phyloP scores from a whole-genome alignment of 2,888 invertebrate species.

The Acronicta psi region DNA sequence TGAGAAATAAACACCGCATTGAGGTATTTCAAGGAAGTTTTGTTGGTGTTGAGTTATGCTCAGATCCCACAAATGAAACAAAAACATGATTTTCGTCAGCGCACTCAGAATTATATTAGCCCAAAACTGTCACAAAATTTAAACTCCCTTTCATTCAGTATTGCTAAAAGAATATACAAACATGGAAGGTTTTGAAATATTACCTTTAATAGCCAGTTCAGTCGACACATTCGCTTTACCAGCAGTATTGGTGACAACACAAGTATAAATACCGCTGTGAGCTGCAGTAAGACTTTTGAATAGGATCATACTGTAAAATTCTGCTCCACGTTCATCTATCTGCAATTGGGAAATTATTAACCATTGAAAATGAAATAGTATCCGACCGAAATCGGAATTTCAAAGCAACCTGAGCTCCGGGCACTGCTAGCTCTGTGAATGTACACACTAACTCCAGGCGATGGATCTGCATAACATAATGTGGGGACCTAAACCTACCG shows the following conservation, averaged over 20 bases:
- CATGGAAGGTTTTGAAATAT: constrained; percentile 16
- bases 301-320: constrained; percentile 92
- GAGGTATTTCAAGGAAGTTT: no score
- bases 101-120: no score
- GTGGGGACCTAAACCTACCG: no score
- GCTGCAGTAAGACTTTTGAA: constrained; percentile 92
- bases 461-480: no score
- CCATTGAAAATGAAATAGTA: not conserved
- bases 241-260: constrained; percentile 92
- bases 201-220: constrained; percentile 93
- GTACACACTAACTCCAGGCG: no score
- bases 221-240: constrained; percentile 92
- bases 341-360: constrained; percentile 59
- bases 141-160: not conserved
- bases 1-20: no score
- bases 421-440: no score
- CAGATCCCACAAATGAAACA: no score
- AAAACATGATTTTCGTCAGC: no score
- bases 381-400: not conserved
- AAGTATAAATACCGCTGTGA: constrained; percentile 92
- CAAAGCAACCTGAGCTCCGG: no score
- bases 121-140: no score
- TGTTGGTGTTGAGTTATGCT: no score
- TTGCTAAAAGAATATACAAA: not conserved
- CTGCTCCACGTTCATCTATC: constrained; percentile 91